Percentiles rank a stretch among this genome's conserved stretches.
Evolutionary conservation across 2,888 invertebrate species (phyloP).

Genomic region (Acleris sparsana): DNA sequence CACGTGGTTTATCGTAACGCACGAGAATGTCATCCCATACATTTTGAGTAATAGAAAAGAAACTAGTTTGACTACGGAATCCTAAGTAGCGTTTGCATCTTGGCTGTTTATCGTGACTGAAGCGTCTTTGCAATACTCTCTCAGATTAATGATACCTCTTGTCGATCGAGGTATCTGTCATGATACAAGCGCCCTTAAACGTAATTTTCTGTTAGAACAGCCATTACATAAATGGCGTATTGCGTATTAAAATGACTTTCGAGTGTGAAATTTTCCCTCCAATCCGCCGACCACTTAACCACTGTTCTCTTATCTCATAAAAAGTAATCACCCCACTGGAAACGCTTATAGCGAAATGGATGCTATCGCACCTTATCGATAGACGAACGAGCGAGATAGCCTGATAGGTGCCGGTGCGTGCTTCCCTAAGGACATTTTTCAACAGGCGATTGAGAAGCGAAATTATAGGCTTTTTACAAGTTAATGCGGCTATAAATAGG

Average conservation of each 20-base stretch:
- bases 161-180: not conserved
- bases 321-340: constrained; percentile 5
- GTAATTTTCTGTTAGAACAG: not conserved
- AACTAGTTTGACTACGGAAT: too few relatives aligned
- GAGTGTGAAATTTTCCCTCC: not conserved
- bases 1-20: too few relatives aligned
- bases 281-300: not conserved
- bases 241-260: not conserved
- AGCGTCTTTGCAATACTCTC: not conserved
- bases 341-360: constrained; percentile 11
- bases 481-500: constrained; percentile 74
- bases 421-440: constrained; percentile 70
- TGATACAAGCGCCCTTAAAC: not conserved
- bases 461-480: constrained; percentile 77
- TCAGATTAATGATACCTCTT: not conserved
- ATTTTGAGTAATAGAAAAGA: too few relatives aligned
- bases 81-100: too few relatives aligned
- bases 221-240: not conserved
- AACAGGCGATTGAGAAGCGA: constrained; percentile 56
- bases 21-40: too few relatives aligned
- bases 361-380: constrained; percentile 28
- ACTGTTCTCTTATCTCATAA: constrained; percentile 3
- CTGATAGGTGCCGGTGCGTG: constrained; percentile 38
- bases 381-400: constrained; percentile 29
- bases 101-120: constrained; percentile 9